phyloP scores from a whole-genome alignment of 1,140 invertebrate species.

The Arctopsyche grandis region DNA sequence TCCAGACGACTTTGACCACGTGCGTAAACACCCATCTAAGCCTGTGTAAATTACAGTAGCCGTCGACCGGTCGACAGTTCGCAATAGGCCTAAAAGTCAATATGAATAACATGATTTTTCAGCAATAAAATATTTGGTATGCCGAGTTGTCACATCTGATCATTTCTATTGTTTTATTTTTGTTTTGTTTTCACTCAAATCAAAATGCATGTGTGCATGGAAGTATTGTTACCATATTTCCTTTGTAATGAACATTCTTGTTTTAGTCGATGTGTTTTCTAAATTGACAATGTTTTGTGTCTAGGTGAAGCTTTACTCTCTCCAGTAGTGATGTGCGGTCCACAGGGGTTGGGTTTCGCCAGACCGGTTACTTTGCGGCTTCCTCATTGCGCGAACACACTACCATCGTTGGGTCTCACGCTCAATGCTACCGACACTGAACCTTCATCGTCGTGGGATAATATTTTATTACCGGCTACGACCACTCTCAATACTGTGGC shows the following conservation, averaged over 20 bases:
- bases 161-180: no score
- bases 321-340: slow-evolving; percentile 95
- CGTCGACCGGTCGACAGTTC: no score
- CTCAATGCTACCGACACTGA: slow-evolving; percentile 86
- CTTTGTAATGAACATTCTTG: not conserved
- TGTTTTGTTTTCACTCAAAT: no score
- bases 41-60: no score
- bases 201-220: slow-evolving; percentile 11
- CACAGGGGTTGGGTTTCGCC: slow-evolving; percentile 88
- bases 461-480: slow-evolving; percentile 78
- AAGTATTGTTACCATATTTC: not conserved
- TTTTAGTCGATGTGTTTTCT: not conserved
- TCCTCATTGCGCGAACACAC: slow-evolving; percentile 78
- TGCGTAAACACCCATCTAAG: no score
- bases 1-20: no score
- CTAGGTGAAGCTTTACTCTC: slow-evolving; percentile 91
- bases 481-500: slow-evolving; percentile 86
- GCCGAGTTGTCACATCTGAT: no score
- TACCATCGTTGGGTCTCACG: slow-evolving; percentile 75
- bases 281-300: not conserved
- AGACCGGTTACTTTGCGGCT: slow-evolving; percentile 87
- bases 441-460: slow-evolving; percentile 75
- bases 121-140: no score
- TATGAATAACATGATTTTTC: no score
- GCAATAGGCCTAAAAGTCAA: no score